Evolutionary conservation across 1,140 invertebrate genomes (phyloP).

Genomic region (Microplitis mediator): DNA sequence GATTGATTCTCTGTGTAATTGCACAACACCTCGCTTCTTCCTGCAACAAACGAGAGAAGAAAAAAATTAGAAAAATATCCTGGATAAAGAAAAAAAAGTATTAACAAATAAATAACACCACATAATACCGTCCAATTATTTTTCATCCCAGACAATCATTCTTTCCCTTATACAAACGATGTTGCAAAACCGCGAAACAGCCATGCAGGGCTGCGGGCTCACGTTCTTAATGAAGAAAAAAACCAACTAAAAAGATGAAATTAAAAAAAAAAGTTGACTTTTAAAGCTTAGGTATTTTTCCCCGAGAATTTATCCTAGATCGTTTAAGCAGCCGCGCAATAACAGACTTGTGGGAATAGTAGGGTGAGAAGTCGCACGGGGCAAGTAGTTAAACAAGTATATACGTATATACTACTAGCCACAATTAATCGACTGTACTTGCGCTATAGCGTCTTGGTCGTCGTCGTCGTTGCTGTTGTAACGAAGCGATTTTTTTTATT

Average conservation of each 20-base stretch:
- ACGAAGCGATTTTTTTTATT: conserved; percentile 25
- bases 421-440: conserved; percentile 38
- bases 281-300: conserved; percentile 23
- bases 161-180: background rate
- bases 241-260: background rate
- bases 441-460: conserved; percentile 1
- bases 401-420: conserved; percentile 19
- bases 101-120: background rate
- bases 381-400: background rate
- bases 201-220: background rate
- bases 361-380: background rate
- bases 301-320: conserved; percentile 28
- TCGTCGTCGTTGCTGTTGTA: conserved; percentile 28
- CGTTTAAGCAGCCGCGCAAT: conserved; percentile 32
- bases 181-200: background rate
- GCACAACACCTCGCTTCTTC: conserved; percentile 7
- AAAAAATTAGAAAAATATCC: background rate
- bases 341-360: conserved; percentile 20
- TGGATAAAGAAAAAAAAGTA: background rate
- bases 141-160: background rate
- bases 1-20: conserved; percentile 5
- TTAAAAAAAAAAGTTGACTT: background rate
- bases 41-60: conserved; percentile 18
- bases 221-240: conserved; percentile 19
- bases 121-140: background rate